Evolutionary conservation across 2,113 vertebrate species (phyloP).

Genomic region (Aramus guarauna): DNA sequence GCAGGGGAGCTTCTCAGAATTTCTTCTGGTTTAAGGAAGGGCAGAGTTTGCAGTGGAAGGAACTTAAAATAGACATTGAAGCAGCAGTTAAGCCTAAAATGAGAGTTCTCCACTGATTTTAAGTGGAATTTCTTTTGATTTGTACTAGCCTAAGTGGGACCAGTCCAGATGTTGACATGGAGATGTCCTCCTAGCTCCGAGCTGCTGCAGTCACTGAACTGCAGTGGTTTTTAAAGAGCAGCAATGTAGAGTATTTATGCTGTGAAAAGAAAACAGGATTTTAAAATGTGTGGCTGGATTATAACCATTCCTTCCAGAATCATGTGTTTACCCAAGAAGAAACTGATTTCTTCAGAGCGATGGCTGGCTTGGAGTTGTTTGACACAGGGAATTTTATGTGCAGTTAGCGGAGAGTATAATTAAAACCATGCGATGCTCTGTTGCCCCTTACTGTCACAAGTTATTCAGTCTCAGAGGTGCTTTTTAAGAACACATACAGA

Average conservation of each 20-base stretch:
- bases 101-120: background rate
- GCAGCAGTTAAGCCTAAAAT: background rate
- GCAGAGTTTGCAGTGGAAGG: background rate
- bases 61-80: background rate
- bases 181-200: background rate
- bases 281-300: constrained; percentile 19
- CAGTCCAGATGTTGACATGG: accelerated
- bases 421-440: constrained; percentile 47
- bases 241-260: background rate
- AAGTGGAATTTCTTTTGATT: background rate
- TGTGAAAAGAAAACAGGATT: background rate
- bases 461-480: background rate
- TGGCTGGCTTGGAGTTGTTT: background rate
- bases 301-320: constrained; percentile 22
- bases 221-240: background rate
- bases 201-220: background rate
- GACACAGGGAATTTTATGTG: constrained; percentile 6
- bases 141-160: background rate
- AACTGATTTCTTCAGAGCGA: constrained; percentile 38
- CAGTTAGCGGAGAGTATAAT: constrained; percentile 42
- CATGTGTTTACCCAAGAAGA: constrained; percentile 38
- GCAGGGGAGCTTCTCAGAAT: background rate
- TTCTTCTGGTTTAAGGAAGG: background rate
- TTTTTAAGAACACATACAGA: constrained; percentile 1
- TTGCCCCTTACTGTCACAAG: constrained; percentile 35